Evolutionary conservation across 1,140 invertebrate species (phyloP), one percentile per base, ranked within the genome.

Genomic region (Euura lappo): DNA sequence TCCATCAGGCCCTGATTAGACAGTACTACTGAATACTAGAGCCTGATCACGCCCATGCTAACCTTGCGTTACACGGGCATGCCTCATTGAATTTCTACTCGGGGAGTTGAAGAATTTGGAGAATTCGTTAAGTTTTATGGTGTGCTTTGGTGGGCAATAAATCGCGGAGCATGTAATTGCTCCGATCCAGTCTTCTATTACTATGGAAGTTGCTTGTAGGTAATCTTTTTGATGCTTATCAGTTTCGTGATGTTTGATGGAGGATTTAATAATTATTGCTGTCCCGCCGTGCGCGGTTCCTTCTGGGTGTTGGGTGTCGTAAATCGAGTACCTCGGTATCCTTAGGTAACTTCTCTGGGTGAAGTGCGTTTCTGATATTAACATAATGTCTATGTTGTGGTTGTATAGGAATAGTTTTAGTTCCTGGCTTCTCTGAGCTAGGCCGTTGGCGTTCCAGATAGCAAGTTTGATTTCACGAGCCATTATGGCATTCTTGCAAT

Each of bases 141-240:
- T 72, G 74, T 70, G 64, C 43, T 79, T 82, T 44, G 82, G 81
- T 46, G 84, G 82, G 70, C 80, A 79, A 66, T 87, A 86, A 3
- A 86, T 71, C 67, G 84, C 79, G 6, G 80, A 79, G 51, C 84
- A 69, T 44, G 68, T 80, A 2, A 83, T 46, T 10, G 70, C 28
- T 66, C 74, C 71, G 3, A n/a, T 66, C 68, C 71, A 73, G 72
- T 75, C 70, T 7, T 77, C 65, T 11, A 83, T 68, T 7, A 74
- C 51, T 13, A 84, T 73, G 68, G 68, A 81, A 69, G 79, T 81
- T 10, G 80, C 79, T 74, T 82, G 79, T 4, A 83, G 78, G 7
- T 75, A 51, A 7, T 66, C n/a, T 8, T 65, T 72, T n/a, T 4
- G 5, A 4, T 4, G 2, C 10, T 13, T 43, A 5, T 68, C 64